Base-by-base conservation (phyloP, 2,888 invertebrate genomes). In the Ormyrus rosae region DNA sequence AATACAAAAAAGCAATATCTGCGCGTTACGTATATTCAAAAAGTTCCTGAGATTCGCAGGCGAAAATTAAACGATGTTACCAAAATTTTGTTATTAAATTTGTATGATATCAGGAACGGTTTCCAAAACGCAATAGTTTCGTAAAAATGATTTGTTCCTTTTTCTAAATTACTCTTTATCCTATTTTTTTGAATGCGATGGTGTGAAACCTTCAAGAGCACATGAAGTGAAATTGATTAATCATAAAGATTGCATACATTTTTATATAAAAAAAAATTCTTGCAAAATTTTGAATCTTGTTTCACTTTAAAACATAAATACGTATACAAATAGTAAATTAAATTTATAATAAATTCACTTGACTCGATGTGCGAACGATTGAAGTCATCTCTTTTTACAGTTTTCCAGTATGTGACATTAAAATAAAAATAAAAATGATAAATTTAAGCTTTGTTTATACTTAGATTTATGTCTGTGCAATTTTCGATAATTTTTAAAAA, bases 41-140 rank as follows among this genome's bases (percentile, higher is more conserved):
- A 71, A 60, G 61, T 56, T 78, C 58, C 58, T 78, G 65, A 60
- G 71, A 65, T 69, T 69, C n/a, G 9, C 46, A 48, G 48, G 63
- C 46, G 53, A 53, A 50, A 34, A 34, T 34, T 34, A 34, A 34
- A 60, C 10, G 46, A 19, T 0, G 19, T 34, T 10, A 11, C 55
- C 34, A 6, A 13, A 58, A 60, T 34, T 56, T 71, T 60, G 50
- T 50, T 11, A 60, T 19, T 10, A 71, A 71, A 71, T 64, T 63
- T 56, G 7, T 34, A 74, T 11, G 19, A 65, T 50, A 56, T 65
- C 73, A 74, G 65, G 64, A 34, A 72, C 72, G 34, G 46, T 51
- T 63, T 63, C 63, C 10, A 46, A 53, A 63, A 72, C 53, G 55
- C n/a, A n/a, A 45, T 45, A 13, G 46, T 53, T 63, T 72, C 48